Evolutionary conservation across 1,140 invertebrate genomes (phyloP).

Genomic region (Ptiloglossa arizonensis): DNA sequence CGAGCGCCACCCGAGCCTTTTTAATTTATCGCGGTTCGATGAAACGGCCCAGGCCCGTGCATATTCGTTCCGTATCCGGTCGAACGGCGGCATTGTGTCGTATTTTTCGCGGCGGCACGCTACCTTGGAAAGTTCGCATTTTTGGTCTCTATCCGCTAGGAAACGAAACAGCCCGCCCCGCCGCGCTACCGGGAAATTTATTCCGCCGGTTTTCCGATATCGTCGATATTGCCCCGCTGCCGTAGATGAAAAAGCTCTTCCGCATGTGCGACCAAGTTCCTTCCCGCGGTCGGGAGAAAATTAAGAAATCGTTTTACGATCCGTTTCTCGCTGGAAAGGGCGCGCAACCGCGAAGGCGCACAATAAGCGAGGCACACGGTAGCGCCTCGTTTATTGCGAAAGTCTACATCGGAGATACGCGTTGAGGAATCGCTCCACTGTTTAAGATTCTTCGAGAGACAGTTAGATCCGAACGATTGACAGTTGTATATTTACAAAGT

Average conservation of each 20-base stretch:
- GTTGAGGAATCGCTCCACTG: no score
- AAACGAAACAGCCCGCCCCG: constrained; percentile 26
- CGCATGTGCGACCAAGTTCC: neutral
- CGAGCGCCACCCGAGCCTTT: neutral
- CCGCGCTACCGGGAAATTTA: constrained; percentile 34
- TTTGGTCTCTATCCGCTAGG: neutral
- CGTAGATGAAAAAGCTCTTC: constrained; percentile 2
- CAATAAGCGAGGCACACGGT: no score
- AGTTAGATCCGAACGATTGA: no score
- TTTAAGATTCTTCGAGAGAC: no score
- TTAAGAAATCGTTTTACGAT: constrained; percentile 32
- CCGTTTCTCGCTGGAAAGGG: neutral
- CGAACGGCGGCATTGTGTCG: neutral
- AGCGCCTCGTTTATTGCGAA: no score
- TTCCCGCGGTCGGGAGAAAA: constrained; percentile 18
- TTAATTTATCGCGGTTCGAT: neutral
- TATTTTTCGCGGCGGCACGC: neutral
- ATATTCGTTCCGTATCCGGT: neutral
- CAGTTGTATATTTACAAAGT: no score
- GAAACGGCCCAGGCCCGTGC: neutral
- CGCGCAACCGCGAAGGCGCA: neutral
- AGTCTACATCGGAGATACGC: no score
- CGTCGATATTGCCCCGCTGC: neutral
- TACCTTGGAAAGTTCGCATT: neutral
- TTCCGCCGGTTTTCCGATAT: constrained; percentile 39